Evolutionary conservation across 1,140 invertebrate genomes (phyloP).

Genomic region (Lepidurus couesii): DNA sequence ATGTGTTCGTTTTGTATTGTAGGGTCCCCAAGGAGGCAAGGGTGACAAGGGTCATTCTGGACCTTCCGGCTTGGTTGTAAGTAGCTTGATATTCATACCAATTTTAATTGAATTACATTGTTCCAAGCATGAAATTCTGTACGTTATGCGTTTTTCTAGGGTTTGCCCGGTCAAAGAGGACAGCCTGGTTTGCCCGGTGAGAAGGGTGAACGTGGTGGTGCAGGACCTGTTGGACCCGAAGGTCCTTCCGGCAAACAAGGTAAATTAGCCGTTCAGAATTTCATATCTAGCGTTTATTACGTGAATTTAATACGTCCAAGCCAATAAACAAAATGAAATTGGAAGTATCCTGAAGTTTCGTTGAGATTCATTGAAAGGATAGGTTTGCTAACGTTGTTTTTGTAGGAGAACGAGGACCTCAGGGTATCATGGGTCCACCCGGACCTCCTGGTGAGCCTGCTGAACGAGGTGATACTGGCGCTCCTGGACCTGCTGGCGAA

Average conservation of each 20-base stretch:
- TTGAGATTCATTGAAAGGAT: not conserved
- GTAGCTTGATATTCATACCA: slow-evolving; percentile 34
- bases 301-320: not conserved
- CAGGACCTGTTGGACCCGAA: slow-evolving; percentile 57
- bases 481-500: slow-evolving; percentile 50
- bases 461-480: slow-evolving; percentile 35
- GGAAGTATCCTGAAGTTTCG: too few relatives aligned
- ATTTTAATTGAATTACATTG: not conserved
- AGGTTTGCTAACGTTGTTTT: not conserved
- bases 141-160: slow-evolving; percentile 42
- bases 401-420: slow-evolving; percentile 33
- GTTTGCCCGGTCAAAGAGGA: slow-evolving; percentile 64
- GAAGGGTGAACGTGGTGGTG: slow-evolving; percentile 64
- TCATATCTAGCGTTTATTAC: too few relatives aligned
- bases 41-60: slow-evolving; percentile 70
- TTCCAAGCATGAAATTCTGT: not conserved
- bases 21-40: slow-evolving; percentile 61
- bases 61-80: slow-evolving; percentile 58
- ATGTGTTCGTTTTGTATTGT: slow-evolving; percentile 33
- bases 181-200: slow-evolving; percentile 56
- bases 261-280: not conserved
- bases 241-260: slow-evolving; percentile 51
- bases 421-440: slow-evolving; percentile 35
- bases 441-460: slow-evolving; percentile 35
- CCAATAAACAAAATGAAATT: too few relatives aligned